These are phyloP conservation scores for Mesocricetus auratus DNA, from an alignment of 2,113 vertebrate species.

Conservation along the genomic window DNA sequence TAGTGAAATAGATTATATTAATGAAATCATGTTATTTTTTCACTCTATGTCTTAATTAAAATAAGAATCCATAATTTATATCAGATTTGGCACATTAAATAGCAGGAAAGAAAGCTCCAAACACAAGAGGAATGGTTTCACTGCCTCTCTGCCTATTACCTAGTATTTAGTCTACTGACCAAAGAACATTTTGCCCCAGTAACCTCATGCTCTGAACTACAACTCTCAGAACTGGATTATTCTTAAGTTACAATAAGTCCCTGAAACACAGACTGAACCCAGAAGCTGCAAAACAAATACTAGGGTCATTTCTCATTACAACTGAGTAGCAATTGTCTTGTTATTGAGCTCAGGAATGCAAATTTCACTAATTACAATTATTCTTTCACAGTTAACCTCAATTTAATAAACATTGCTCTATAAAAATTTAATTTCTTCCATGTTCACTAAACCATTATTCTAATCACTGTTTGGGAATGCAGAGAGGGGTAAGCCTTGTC, in stretches of 20 bases:
- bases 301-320: background rate
- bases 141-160: background rate
- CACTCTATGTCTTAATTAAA: background rate
- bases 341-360: background rate
- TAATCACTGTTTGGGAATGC: background rate
- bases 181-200: background rate
- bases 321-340: background rate
- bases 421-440: background rate
- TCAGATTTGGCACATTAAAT: background rate
- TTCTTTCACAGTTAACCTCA: background rate
- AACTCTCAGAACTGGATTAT: background rate
- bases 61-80: background rate
- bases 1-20: background rate
- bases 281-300: background rate
- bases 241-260: background rate
- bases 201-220: background rate
- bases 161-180: background rate
- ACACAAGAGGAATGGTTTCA: background rate
- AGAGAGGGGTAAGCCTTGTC: background rate
- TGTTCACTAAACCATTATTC: background rate
- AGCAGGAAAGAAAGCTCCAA: background rate
- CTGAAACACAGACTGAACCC: background rate
- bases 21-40: background rate
- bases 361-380: constrained; percentile 27
- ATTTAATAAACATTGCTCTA: background rate